These are phyloP conservation scores for Malacosoma neustria DNA, from an alignment of 2,888 invertebrate genomes.

Conservation along the genomic window DNA sequence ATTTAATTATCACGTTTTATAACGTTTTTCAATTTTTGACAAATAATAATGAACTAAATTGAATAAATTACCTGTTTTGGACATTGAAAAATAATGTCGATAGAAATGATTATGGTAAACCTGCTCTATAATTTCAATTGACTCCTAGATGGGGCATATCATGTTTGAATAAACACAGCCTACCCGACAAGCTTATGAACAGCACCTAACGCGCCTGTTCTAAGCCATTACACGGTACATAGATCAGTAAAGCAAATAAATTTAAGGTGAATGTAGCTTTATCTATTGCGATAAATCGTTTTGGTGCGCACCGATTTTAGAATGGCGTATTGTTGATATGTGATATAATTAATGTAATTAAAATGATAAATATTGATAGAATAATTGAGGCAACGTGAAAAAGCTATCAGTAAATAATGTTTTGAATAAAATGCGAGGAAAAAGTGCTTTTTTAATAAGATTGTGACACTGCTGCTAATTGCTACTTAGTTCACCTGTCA, in stretches of 20 bases:
- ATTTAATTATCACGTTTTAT: slow-evolving; percentile 5
- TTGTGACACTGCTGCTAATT: too few relatives aligned
- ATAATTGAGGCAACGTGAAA: too few relatives aligned
- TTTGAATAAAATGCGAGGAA: too few relatives aligned
- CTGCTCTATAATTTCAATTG: slow-evolving; percentile 23
- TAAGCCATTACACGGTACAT: slow-evolving; percentile 1
- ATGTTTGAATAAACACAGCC: slow-evolving; percentile 29
- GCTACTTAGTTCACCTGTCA: too few relatives aligned
- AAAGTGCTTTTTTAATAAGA: too few relatives aligned
- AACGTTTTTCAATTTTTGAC: neutral
- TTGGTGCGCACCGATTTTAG: neutral
- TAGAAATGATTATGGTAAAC: too few relatives aligned
- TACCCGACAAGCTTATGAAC: slow-evolving; percentile 19
- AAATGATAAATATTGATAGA: too few relatives aligned
- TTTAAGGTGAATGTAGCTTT: neutral
- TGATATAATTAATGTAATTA: too few relatives aligned
- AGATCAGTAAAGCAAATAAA: neutral
- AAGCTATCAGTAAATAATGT: too few relatives aligned
- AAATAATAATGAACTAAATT: too few relatives aligned
- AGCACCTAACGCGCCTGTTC: slow-evolving; percentile 2
- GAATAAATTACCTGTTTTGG: too few relatives aligned
- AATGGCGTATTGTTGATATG: neutral
- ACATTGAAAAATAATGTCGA: too few relatives aligned
- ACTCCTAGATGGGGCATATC: slow-evolving; percentile 31
- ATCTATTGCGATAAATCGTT: neutral